Base-by-base conservation (phyloP, 2,888 invertebrate genomes). In the Plusia festucae region DNA sequence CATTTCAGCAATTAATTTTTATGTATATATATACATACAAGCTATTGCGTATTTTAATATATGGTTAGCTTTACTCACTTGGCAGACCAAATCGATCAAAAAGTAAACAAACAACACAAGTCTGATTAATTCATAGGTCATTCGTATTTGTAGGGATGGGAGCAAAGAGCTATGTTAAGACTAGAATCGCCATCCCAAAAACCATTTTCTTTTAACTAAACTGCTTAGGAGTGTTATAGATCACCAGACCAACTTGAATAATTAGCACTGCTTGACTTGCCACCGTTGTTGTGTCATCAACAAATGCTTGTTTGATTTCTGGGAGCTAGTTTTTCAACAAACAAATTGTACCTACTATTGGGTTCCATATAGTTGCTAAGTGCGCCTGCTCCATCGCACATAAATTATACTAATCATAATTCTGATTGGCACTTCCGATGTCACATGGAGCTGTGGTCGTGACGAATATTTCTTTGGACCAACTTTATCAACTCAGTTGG, bases 51-150 rank as follows among this genome's bases (percentile, higher is more conserved):
- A 69, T 60, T 58, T 74, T 69, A 74, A 74, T 54, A 60, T 56
- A 13, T 46, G 49, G 63, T 53, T 69, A 57, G 34, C 75, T 70
- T 72, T 72, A 74, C 53, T 56, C 57, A 54, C 52, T 75, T 64
- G 52, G 32, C 56, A 56, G 34, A 16, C 46, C 40, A 64, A 70
- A 73, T 75, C 49, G 60, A 70, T 71, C 53, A 60, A 73, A 70
- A 58, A 73, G 65, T 59, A 69, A 24, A 22, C 15, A 55, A 60
- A 73, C 61, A 61, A 65, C 49, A 60, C 54, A 51, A 63, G 51
- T 63, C 53, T 53, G 64, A 70, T 70, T 20, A 57, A 16, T 72
- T 74, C 56, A 30, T 59, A 70, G 70, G 64, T 74, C 72, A 60
- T 74, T 74, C 60, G 70, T 75, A 72, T 72, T 64, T 70, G 57